phyloP scores from a whole-genome alignment of 2,888 invertebrate species.

The Cyclophora punctaria region DNA sequence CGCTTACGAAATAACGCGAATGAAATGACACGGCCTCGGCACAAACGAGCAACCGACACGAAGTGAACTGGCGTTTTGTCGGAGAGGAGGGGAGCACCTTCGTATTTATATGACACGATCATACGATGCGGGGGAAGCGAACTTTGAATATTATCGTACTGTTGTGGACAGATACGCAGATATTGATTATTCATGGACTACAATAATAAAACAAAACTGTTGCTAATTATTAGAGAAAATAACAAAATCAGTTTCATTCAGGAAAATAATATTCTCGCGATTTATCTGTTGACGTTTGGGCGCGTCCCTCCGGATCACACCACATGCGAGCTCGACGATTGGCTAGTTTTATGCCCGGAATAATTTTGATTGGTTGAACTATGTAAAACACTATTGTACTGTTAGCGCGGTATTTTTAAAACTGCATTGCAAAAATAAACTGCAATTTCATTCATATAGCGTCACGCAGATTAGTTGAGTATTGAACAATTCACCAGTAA shows the following conservation, averaged over 20 bases:
- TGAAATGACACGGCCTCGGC: slow-evolving; percentile 33
- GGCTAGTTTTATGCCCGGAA: slow-evolving; percentile 29
- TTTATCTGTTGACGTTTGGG: slow-evolving; percentile 29
- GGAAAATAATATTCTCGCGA: slow-evolving; percentile 25
- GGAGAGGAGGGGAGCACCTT: slow-evolving; percentile 56
- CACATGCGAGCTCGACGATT: slow-evolving; percentile 56
- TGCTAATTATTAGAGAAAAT: slow-evolving; percentile 18
- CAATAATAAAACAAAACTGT: slow-evolving; percentile 16
- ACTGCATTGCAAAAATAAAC: slow-evolving; percentile 1
- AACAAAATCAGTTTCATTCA: slow-evolving; percentile 31
- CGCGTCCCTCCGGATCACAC: slow-evolving; percentile 68
- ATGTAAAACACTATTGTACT: slow-evolving; percentile 4
- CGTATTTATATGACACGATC: slow-evolving; percentile 68
- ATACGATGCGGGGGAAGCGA: slow-evolving; percentile 65
- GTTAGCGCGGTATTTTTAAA: slow-evolving; percentile 41
- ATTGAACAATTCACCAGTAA: too few relatives aligned
- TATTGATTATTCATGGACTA: slow-evolving; percentile 26
- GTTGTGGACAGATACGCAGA: slow-evolving; percentile 31
- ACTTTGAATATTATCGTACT: slow-evolving; percentile 49
- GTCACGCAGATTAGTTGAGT: neutral
- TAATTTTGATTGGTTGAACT: slow-evolving; percentile 42
- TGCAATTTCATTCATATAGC: neutral
- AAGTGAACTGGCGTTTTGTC: slow-evolving; percentile 61
- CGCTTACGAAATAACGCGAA: slow-evolving; percentile 55
- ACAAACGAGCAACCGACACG: slow-evolving; percentile 42